Base-by-base conservation (phyloP, 2,113 vertebrate species). In the Siphamia tubifer region DNA sequence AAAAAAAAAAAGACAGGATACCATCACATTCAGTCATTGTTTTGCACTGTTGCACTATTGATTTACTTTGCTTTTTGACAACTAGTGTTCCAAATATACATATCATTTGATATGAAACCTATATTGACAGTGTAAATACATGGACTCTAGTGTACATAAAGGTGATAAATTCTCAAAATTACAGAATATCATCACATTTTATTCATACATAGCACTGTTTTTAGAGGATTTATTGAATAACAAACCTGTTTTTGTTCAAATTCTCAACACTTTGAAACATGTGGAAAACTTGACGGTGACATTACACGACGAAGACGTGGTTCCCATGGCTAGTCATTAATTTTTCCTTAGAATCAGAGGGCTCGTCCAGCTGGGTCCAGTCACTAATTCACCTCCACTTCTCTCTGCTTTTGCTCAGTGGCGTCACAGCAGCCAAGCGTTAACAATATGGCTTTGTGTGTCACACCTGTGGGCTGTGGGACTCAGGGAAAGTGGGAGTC, bases 401-500 rank as follows among this genome's bases (percentile, higher is more conserved):
- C 19, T 52, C 48, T 38, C 25, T 48, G 42, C 55, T 51, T 62
- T 40, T 70, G 19, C 54, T 57, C 16, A 6, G 58, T 54, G 28
- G 44, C 8, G 44, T 66, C 49, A 39, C 58, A 44, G 63, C 19
- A 11, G 60, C 75, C 62, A 67, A 58, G 39, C 55, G 70, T 77
- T 70, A 80, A 86, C 79, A 86, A 66, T 79, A 65, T 70, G 61
- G 45, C 71, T 85, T 85, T 87, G 61, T 87, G 71, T 58, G 39
- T 66, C 60, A 68, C 79, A 76, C 73, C 80, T 83, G 83, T 85
- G 79, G 79, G 77, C 62, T 55, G 72, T 15, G 47, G 51, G 53
- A 45, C 65, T 67, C 65, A 2, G n/a, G 36, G 63, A 52, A 62
- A 48, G 68, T 45, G 30, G 84, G 66, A 60, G 63, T 63, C 27